These are phyloP conservation scores for Chirona hameri DNA, from an alignment of 2,888 invertebrate species.

Conservation along the genomic window DNA sequence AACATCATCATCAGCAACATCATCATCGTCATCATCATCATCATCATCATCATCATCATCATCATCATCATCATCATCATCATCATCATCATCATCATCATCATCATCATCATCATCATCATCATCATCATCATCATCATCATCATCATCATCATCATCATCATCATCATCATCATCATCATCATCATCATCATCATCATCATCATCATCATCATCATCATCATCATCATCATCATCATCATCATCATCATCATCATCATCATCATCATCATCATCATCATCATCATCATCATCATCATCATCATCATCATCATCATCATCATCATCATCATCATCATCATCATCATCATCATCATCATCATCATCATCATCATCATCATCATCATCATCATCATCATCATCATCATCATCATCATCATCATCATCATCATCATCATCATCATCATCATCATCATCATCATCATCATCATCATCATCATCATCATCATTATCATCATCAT, in stretches of 20 bases:
- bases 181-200: conserved; percentile 22
- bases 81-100: conserved; percentile 22
- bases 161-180: conserved; percentile 22
- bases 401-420: conserved; percentile 22
- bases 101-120: conserved; percentile 22
- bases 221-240: conserved; percentile 22
- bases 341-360: conserved; percentile 22
- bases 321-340: conserved; percentile 22
- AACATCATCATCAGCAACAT: no score
- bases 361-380: conserved; percentile 10
- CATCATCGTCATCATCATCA: no score
- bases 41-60: conserved; percentile 22
- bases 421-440: conserved; percentile 22
- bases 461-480: conserved; percentile 10
- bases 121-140: conserved; percentile 22
- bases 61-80: conserved; percentile 22
- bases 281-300: conserved; percentile 9
- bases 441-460: conserved; percentile 10
- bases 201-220: conserved; percentile 22
- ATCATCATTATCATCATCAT: conserved; percentile 22
- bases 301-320: conserved; percentile 10
- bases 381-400: conserved; percentile 10
- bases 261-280: conserved; percentile 22
- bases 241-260: conserved; percentile 22
- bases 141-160: conserved; percentile 22